Evolutionary conservation across 1,140 invertebrate genomes (phyloP), one percentile per base, ranked within the genome.

Genomic region (Danaus plexippus): DNA sequence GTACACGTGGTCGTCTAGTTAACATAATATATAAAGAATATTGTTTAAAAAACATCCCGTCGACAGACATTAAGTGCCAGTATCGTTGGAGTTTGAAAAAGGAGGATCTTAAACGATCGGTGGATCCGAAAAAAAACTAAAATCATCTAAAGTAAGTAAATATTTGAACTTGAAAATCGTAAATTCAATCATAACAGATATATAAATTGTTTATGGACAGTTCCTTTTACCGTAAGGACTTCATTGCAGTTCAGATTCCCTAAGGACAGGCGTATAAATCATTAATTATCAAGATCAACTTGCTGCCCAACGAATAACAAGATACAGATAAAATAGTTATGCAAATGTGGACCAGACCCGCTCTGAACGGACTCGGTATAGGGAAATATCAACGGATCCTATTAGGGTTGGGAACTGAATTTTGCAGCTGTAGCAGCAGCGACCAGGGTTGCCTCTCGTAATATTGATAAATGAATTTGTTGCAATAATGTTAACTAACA

Each of bases 1-100:
- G 56, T 50, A 49, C 78, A 79, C 69, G 78, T 78, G 76, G 68
- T 70, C 71, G 66, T 72, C 70, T 75, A 80, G 77, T 77, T 78
- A 78, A 80, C 73, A 73, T 75, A 80, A 78, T 77, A 77, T 75
- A 77, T 75, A 67, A 68, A 75, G 69, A 73, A 64, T 62, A 75
- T 77, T 74, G 76, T 80, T 77, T 73, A 71, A 73, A 71, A 69
- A 72, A 70, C 67, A 70, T 68, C 68, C 67, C 69, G 75, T 64
- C 75, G 80, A 83, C 70, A 68, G 76, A 77, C 73, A 77, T 78
- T 83, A 75, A 83, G 77, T 80, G 75, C 63, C 50, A 52, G 61
- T 66, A 67, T 68, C 54, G 56, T 53, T 48, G 60, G 54, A 52
- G 50, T 47, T 50, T 42, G 41, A 52, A 32, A 56, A 57, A 52